Conservation (phyloP, 2,888 invertebrate genomes). For the Ariolimax columbianus region DNA sequence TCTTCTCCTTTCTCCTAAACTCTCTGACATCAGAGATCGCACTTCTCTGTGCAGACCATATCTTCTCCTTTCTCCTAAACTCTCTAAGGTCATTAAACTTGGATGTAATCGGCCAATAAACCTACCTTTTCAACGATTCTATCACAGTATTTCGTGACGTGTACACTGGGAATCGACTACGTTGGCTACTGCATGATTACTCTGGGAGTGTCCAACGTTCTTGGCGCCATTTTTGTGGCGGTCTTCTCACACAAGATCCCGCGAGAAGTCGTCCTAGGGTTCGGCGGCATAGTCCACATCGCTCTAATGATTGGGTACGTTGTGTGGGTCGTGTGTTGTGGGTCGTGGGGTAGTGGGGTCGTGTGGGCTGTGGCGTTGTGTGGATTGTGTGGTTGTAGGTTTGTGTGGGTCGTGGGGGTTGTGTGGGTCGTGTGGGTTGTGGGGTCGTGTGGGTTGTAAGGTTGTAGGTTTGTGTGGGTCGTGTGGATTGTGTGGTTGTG, state of each 20-base stretch:
- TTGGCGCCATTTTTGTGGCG: slow-evolving; percentile 74
- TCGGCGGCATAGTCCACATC: slow-evolving; percentile 74
- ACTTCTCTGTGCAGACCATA: too few relatives aligned
- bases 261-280: slow-evolving; percentile 75
- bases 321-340: too few relatives aligned
- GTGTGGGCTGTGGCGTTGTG: not conserved
- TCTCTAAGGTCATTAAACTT: not conserved
- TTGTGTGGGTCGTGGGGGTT: too few relatives aligned
- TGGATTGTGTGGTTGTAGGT: not conserved
- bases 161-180: slow-evolving; percentile 75
- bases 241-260: slow-evolving; percentile 73
- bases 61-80: too few relatives aligned
- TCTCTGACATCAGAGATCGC: too few relatives aligned
- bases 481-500: too few relatives aligned
- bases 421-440: too few relatives aligned
- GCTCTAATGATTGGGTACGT: slow-evolving; percentile 60
- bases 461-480: too few relatives aligned
- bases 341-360: too few relatives aligned
- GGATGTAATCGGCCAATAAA: not conserved
- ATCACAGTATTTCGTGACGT: slow-evolving; percentile 76
- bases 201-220: slow-evolving; percentile 74
- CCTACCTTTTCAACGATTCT: not conserved
- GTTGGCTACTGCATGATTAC: slow-evolving; percentile 78
- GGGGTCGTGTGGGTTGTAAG: too few relatives aligned
- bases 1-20: too few relatives aligned